Percentiles rank a stretch among this genome's conserved stretches.
These are phyloP conservation scores for Rhopalosiphum nymphaeae DNA, from an alignment of 2,888 invertebrate genomes.

Conservation along the genomic window DNA sequence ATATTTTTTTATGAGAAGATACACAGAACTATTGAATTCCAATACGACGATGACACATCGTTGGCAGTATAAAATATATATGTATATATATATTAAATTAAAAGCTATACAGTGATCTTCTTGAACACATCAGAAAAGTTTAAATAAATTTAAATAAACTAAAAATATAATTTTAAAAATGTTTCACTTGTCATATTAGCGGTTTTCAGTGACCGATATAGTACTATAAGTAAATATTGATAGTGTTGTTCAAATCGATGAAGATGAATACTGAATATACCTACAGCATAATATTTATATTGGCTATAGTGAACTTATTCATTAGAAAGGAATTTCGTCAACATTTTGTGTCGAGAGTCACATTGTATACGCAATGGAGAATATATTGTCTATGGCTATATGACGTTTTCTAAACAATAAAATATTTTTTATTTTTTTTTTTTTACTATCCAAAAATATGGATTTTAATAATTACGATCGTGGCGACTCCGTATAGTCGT, in stretches of 20 bases:
- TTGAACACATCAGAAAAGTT: background rate
- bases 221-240: background rate
- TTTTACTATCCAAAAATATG: background rate
- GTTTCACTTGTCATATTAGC: background rate
- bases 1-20: background rate
- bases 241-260: background rate
- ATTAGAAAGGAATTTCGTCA: background rate
- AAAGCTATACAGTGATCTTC: background rate
- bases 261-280: background rate
- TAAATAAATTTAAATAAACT: background rate
- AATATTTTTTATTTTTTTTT: background rate
- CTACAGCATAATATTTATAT: background rate
- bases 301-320: background rate
- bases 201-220: background rate
- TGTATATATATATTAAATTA: background rate
- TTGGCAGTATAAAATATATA: background rate
- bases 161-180: background rate
- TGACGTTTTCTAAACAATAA: background rate
- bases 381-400: background rate
- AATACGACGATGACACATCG: background rate
- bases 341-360: background rate
- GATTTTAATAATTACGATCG: background rate
- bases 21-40: background rate
- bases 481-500: background rate
- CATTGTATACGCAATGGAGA: background rate